Conservation (phyloP, 2,888 invertebrate genomes). For the Parasteatoda lunata region DNA sequence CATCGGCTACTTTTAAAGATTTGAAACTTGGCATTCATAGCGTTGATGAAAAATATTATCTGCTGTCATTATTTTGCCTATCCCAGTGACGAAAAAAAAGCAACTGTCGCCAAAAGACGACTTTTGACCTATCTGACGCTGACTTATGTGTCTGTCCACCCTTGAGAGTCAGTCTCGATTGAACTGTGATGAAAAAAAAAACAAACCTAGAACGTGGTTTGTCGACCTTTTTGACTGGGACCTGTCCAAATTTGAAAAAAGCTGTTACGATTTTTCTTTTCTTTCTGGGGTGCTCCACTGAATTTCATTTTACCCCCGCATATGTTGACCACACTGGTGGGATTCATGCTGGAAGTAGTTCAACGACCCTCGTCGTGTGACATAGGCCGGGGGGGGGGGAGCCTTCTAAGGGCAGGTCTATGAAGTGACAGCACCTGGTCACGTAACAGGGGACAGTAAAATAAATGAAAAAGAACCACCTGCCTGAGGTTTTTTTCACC, state of each 20-base stretch:
- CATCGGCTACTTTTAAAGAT: too few species aligned
- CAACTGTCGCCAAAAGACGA: not conserved
- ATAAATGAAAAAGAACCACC: slow-evolving; percentile 38
- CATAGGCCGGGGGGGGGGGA: slow-evolving; percentile 17
- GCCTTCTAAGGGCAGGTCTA: slow-evolving; percentile 52
- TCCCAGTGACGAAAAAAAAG: too few species aligned
- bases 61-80: too few species aligned
- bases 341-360: slow-evolving; percentile 21
- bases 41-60: too few species aligned
- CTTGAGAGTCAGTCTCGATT: slow-evolving; percentile 6
- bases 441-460: slow-evolving; percentile 24
- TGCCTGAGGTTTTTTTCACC: slow-evolving; percentile 32
- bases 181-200: slow-evolving; percentile 6
- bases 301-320: not conserved
- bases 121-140: slow-evolving; percentile 47
- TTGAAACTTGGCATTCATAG: too few species aligned
- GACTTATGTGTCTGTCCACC: slow-evolving; percentile 59
- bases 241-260: slow-evolving; percentile 36
- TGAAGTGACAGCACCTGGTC: slow-evolving; percentile 54
- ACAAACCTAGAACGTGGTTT: slow-evolving; percentile 44
- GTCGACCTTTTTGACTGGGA: slow-evolving; percentile 40
- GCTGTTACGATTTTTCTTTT: not conserved
- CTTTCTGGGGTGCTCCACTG: not conserved
- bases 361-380: slow-evolving; percentile 45
- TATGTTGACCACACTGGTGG: slow-evolving; percentile 40